Evolutionary conservation across 2,113 vertebrate genomes (phyloP), one percentile per base, ranked within the genome.

Genomic region (Neodontobutis hainanensis): DNA sequence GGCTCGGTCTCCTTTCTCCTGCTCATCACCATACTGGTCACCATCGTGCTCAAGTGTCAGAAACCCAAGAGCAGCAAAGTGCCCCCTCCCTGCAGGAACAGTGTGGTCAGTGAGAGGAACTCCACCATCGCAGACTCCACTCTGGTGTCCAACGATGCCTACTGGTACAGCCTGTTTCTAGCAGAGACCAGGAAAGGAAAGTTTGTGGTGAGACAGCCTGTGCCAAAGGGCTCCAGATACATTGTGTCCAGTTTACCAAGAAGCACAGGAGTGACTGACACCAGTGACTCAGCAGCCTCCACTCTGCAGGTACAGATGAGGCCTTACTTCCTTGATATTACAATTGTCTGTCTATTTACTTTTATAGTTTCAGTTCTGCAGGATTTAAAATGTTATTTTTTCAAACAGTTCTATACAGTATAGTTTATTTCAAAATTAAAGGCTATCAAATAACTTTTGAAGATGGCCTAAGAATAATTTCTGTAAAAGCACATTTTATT

Each of bases 1-100:
- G 91, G 86, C 65, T 89, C 85, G 0, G 89, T 93, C 81, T 93
- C 90, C 11, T 92, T 90, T 69, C 63, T 92, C 11, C 90, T 93
- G 61, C 85, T 94, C 8, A 52, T 93, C 5, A 92, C 89, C 53
- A 90, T 93, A 53, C 70, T 89, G 59, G 67, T 91, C 48, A 91
- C 91, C 68, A 85, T 80, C n/a, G 63, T 89, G 27, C 47, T 91
- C 48, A 91, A 91, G 50, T 88, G 86, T 69, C 83, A 86, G 79
- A 86, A 71, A 66, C 60, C 72, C 11, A 78, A 78, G 34, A 46
- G 44, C 56, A 83, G 74, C 52, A 82, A 80, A 68, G 36, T 74
- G 8, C 66, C 75, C 66, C 73, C 86, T 73, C 73, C 77, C 56
- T 61, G 68, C 71, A 83, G 86, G 77, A 88, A 83, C 80, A 88